Evolutionary conservation across 2,797 vertebrate species (phyloP).

Genomic region (Alfaro cultratus): DNA sequence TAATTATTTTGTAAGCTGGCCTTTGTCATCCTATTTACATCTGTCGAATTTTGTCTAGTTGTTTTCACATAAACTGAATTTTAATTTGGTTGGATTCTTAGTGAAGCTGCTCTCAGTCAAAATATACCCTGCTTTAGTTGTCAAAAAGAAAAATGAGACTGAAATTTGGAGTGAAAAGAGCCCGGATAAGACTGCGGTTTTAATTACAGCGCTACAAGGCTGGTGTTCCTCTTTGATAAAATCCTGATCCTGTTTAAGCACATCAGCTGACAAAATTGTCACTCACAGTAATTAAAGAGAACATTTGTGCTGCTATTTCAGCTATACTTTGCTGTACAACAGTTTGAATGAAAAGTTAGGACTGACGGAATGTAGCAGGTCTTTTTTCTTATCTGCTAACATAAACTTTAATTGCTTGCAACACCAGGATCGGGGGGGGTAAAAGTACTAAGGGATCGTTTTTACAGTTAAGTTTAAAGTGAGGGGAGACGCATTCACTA

Average conservation of each 20-base stretch:
- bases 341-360: not conserved
- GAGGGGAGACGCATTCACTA: not conserved
- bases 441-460: not conserved
- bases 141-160: conserved; percentile 1
- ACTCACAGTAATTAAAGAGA: conserved; percentile 6
- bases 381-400: not conserved
- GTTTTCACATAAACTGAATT: not conserved
- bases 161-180: not conserved
- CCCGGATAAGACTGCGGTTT: not conserved
- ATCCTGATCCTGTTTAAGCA: conserved; percentile 6
- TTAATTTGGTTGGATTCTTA: not conserved
- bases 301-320: conserved; percentile 2
- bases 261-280: conserved; percentile 6
- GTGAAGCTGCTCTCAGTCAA: not conserved
- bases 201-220: conserved; percentile 4
- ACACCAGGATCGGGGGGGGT: not conserved
- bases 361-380: not conserved
- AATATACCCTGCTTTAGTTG: not conserved
- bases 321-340: not conserved
- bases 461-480: not conserved
- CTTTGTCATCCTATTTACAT: not conserved
- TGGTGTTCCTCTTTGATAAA: conserved; percentile 8
- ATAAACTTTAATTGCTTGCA: not conserved
- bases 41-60: not conserved
- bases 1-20: not conserved